Evolutionary conservation across 2,113 vertebrate species (phyloP).

Genomic region (Rhynchomys soricoides): DNA sequence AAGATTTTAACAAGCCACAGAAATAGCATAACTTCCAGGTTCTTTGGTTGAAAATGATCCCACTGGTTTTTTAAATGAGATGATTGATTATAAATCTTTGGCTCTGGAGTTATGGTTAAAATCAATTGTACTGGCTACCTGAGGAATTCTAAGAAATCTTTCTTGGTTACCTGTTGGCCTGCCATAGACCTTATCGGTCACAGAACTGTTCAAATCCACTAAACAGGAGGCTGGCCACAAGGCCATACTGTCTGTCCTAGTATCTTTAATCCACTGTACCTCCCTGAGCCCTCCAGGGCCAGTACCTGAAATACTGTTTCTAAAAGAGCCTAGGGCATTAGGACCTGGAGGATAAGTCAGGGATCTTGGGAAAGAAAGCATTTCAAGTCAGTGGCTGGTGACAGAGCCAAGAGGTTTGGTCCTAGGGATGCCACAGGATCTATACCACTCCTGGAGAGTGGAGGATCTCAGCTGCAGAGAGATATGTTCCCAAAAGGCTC

Average conservation of each 20-base stretch:
- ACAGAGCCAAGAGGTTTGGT: background rate
- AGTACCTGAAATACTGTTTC: background rate
- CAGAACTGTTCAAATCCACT: background rate
- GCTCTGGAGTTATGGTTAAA: constrained; percentile 35
- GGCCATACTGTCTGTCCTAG: background rate
- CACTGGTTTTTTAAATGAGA: constrained; percentile 15
- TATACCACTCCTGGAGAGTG: background rate
- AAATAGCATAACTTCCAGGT: constrained; percentile 10
- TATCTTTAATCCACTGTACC: background rate
- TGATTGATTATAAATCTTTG: background rate
- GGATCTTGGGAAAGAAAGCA: background rate
- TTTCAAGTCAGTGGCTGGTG: background rate
- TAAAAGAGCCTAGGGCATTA: background rate
- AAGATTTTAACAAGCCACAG: constrained; percentile 9
- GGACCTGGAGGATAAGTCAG: background rate
- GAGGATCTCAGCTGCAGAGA: background rate
- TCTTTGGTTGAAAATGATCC: background rate
- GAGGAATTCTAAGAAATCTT: background rate
- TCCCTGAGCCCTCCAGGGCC: background rate
- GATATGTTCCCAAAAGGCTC: background rate
- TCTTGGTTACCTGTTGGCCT: background rate
- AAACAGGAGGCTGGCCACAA: background rate
- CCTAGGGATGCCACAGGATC: background rate
- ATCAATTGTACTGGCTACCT: background rate
- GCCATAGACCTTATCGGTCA: background rate